These are phyloP conservation scores for Sycobia sp. DNA, from an alignment of 1,140 invertebrate genomes.

Conservation along the genomic window DNA sequence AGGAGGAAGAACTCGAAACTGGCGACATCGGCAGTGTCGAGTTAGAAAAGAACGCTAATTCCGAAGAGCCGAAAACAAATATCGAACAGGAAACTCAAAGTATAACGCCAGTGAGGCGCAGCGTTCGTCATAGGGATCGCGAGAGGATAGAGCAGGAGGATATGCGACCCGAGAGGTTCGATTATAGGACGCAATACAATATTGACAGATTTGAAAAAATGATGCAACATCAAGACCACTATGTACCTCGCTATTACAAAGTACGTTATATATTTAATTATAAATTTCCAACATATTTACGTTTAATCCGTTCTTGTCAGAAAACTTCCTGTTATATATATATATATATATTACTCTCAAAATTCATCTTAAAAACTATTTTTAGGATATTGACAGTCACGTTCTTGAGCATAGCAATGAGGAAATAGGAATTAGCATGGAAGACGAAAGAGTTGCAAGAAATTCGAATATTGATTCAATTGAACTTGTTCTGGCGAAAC, in stretches of 20 bases:
- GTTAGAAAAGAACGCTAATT: background rate
- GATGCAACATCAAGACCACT: conserved; percentile 8
- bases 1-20: background rate
- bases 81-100: no score
- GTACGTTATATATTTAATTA: background rate
- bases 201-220: conserved; percentile 20
- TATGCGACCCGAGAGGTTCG: conserved; percentile 22
- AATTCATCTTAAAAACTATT: no score
- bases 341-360: no score
- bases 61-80: no score
- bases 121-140: conserved; percentile 25
- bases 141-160: conserved; percentile 24
- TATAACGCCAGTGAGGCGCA: conserved; percentile 6
- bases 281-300: no score
- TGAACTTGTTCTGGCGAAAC: conserved; percentile 41
- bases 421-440: conserved; percentile 7
- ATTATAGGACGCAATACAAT: conserved; percentile 23
- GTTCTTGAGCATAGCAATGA: conserved; percentile 12
- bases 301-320: no score
- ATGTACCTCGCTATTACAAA: no score
- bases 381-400: no score
- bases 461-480: conserved; percentile 30
- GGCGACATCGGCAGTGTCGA: background rate
- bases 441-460: conserved; percentile 11
- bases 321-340: no score